Evolutionary conservation across 1,140 invertebrate genomes (phyloP), one percentile per base, ranked within the genome.

Genomic region (Leptinotarsa lineolata): DNA sequence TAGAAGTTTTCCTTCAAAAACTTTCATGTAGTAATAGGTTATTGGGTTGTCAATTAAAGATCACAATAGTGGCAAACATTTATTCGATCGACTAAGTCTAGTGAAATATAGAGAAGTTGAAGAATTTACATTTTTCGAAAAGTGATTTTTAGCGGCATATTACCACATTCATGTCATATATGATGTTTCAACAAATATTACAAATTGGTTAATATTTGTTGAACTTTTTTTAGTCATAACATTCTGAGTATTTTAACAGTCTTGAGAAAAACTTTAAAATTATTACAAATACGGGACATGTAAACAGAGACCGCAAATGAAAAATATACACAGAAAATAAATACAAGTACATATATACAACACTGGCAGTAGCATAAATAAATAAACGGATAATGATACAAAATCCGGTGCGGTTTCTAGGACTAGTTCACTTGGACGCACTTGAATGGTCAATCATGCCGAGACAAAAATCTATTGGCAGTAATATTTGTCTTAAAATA

Each of bases 291-390:
- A 20, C 20, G 11, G 20, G 20, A 22, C 60, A 13, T 21, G 13
- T 63, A 12, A 24, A 20, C 13, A 18, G 60, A 15, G 13, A 6
- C 61, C 20, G 20, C 20, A n/a, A 63, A 18, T 4, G 11, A 18
- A 63, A 63, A 63, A 63, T 63, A n/a, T 63, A 63, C 61, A 63
- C 21, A 68, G 16, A 70, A 58, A 63, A 71, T 71, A 71, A 20
- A 71, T 61, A 71, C 18, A 71, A 22, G 11, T 68, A 71, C 30
- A 39, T 71, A 63, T 61, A 44, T 63, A 71, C 30, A 61, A 71
- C 30, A 71, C 69, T 71, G 69, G 69, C 69, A 71, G 68, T 68
- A 68, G 68, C 59, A 30, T 44, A 15, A 24, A 70, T 70, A 61
- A 70, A 70, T 70, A 30, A 60, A 70, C 44, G 20, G 61, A 68